Base-by-base conservation (phyloP, 2,888 invertebrate species). In the Diarsia mendica region DNA sequence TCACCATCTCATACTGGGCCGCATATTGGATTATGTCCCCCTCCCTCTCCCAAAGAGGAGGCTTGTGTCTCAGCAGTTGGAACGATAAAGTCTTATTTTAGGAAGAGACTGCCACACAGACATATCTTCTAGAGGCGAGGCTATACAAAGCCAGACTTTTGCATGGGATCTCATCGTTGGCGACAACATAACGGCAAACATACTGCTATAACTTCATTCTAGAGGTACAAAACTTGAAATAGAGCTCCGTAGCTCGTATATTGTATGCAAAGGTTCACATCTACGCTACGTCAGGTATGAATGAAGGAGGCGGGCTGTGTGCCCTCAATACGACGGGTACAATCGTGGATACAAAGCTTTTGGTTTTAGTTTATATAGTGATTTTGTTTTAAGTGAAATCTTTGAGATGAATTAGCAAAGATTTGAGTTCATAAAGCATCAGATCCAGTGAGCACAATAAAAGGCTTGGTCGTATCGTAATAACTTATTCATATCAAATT, bases 261-360 rank as follows among this genome's bases (percentile, higher is more conserved):
- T 79, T 83, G 80, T 83, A 82, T 82, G 82, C 68, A 84, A 82
- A 83, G 80, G 85, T 85, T 85, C 79, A 84, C 71, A 85, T 85
- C 79, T 83, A 80, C 79, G 85, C 79, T 82, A 77, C 79, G 87
- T 82, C 75, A 71, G 67, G 78, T 75, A 85, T 87, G 85, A 88
- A 88, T 88, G 88, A 80, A 85, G 80, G 76, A 83, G 94, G 94
- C 93, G 94, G 90, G 79, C 81, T 88, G 79, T 74, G 68, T 88
- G 93, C 85, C 94, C 93, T 88, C 92, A 84, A 92, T 94, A 89
- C 86, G 67, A 81, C 86, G 60, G 63, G 89, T 90, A 90, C 90
- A 86, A 86, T 88, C 88, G 76, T 70, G 84, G 71, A 65, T 39
- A 60, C 23, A 51, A 39, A 23, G 67, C 53, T 67, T 72, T 49